Evolutionary conservation across 2,113 vertebrate species (phyloP).

Genomic region (Ciconia boyciana): DNA sequence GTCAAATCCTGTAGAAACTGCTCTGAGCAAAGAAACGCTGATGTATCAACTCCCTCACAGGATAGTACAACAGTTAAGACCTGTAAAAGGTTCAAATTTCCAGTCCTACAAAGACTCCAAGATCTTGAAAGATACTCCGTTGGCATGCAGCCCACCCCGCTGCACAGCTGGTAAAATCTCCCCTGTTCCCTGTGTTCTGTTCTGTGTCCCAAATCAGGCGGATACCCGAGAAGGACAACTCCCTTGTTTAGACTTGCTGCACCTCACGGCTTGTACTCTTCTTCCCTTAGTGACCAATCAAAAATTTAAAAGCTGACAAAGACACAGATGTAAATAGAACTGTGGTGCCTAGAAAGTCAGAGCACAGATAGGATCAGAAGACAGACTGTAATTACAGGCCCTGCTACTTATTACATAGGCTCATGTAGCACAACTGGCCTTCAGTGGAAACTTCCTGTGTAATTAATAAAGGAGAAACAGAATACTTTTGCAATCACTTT

Average conservation of each 20-base stretch:
- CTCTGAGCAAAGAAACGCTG: background rate
- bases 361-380: slow-evolving; percentile 53
- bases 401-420: slow-evolving; percentile 62
- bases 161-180: background rate
- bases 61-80: background rate
- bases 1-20: background rate
- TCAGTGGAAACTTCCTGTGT: slow-evolving; percentile 61
- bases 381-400: slow-evolving; percentile 64
- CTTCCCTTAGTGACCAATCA: slow-evolving; percentile 19
- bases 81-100: slow-evolving; percentile 25
- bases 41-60: background rate
- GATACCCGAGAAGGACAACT: background rate
- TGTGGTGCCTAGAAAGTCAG: slow-evolving; percentile 40
- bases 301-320: slow-evolving; percentile 49
- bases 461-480: slow-evolving; percentile 62
- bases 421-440: background rate
- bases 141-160: background rate
- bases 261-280: background rate
- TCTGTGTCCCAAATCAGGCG: background rate
- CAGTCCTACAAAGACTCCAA: background rate
- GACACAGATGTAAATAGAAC: slow-evolving; percentile 36
- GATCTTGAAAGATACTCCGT: background rate
- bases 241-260: background rate
- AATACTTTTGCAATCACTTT: slow-evolving; percentile 65
- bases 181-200: background rate